These are phyloP conservation scores for Maniola hyperantus DNA, from an alignment of 2,888 invertebrate species.

Conservation along the genomic window DNA sequence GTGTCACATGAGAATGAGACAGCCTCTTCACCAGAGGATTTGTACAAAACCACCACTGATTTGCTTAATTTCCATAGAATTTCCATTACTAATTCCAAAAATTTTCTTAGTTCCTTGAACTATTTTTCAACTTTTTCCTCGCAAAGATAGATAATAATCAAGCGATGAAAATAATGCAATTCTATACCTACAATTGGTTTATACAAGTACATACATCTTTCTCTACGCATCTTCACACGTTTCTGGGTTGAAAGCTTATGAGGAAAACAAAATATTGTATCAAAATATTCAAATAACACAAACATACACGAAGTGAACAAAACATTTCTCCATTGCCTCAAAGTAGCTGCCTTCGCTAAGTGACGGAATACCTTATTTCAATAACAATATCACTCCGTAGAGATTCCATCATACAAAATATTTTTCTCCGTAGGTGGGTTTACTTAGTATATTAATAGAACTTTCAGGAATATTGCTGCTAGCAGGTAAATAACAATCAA, in stretches of 20 bases:
- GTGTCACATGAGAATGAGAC: no score
- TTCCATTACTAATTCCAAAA: no score
- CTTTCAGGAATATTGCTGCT: no score
- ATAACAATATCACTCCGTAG: constrained; percentile 64
- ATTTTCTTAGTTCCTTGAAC: no score
- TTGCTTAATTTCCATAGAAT: no score
- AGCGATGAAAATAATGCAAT: not conserved
- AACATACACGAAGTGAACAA: constrained; percentile 55
- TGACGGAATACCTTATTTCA: constrained; percentile 65
- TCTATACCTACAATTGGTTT: not conserved
- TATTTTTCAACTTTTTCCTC: no score
- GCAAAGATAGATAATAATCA: no score
- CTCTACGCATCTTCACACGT: not conserved
- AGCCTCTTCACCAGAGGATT: no score
- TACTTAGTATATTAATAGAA: not conserved
- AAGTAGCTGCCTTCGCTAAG: constrained; percentile 46
- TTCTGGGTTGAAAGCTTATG: not conserved
- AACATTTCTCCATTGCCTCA: constrained; percentile 19
- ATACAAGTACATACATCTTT: not conserved
- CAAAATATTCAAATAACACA: constrained; percentile 1
- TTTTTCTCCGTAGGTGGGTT: not conserved
- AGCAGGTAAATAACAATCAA: no score
- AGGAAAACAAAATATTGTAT: not conserved
- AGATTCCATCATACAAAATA: constrained; percentile 29
- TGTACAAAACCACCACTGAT: no score